Evolutionary conservation across 1,140 invertebrate species (phyloP), one percentile per base, ranked within the genome.

Genomic region (Wiebesia pumilae): DNA sequence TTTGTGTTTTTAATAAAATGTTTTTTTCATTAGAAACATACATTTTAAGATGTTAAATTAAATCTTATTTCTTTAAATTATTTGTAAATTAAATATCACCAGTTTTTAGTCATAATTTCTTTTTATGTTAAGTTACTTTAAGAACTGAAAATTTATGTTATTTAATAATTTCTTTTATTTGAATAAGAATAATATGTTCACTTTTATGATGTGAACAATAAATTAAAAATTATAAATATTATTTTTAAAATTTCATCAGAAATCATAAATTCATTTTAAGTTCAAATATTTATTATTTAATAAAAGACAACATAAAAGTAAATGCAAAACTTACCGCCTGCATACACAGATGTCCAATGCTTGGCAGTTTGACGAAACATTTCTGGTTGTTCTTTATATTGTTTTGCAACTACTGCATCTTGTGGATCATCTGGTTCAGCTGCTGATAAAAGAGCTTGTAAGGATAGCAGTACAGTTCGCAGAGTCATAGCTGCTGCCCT

Each of bases 401-500:
- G 99, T 92, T 96, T 97, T 65, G 99, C 99, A 27, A 99, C 99
- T n/a, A 99, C 98, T 40, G 98, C 98, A 94, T 98, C 98, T 93
- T 98, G 98, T 30, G 98, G 98, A 95, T 99, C 98, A 95, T 99
- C 98, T 19, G 99, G 98, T 93, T 99, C 98, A 10, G 98, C 97
- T 80, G 98, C 96, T 77, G 98, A 97, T 87, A 99, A 93, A 83
- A 99, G 93, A 0, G 98, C 97, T 96, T 99, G 98, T 80, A 99
- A 94, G 0, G 98, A 98, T 7, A 99, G 93, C 81, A 99, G 94
- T 58, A 99, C 98, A 58, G 99, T 99, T 84, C 99, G 95, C 86
- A 99, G 94, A 0, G 99, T 99, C 97, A 99, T 98, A 19, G 99
- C 99, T 83, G 99, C 99, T 88, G 99, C 99, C 99, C 97, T 96